Evolutionary conservation across 2,113 vertebrate genomes (phyloP), one percentile per base, ranked within the genome.

Genomic region (western clawed frog (Xenopus tropicalis)): DNA sequence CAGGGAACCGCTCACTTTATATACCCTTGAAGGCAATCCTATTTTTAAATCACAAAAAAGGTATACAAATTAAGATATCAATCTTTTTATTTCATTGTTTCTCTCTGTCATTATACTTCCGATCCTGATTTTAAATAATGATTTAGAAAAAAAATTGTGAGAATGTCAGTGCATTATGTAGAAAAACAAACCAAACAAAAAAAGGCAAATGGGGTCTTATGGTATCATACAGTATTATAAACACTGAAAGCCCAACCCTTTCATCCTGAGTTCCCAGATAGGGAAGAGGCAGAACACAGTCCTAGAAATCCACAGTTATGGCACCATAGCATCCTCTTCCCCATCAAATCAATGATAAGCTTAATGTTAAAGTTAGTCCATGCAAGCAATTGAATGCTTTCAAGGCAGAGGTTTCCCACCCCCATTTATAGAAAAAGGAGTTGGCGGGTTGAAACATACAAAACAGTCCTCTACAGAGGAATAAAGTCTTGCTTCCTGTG

Each of bases 401-500:
- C 14, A 22, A 59, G 20, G 20, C 57, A 59, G 2, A 22, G 7
- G 20, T 82, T 48, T 24, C 80, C 43, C 65, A 80, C 75, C 67
- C 62, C 64, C 69, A 77, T 67, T 12, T 3, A 72, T 56, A 59
- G 69, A 79, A 71, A 80, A 68, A 46, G 79, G 66, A 77, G 14
- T 69, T 66, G 52, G 21, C 3, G 76, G 22, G 74, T 72, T 72
- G 63, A 69, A 77, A 48, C 13, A 66, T 80, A 57, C 77, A 74
- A 72, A 59, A 65, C 73, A 74, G 57, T 24, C 29, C 13, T 65
- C 7, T 61, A 37, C 6, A 37, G 16, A 12, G 4, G 12, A 29
- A 43, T 5, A 43, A 61, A 25, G 43, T 19, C 22, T 24, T 3
- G 21, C 12, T 52, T 21, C 24, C 23, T 21, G 22, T 12, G 14